A percentile compares a stretch with the other conserved stretches of the same genome.
Conservation (phyloP, 2,113 vertebrate genomes). For the Chroicocephalus ridibundus region DNA sequence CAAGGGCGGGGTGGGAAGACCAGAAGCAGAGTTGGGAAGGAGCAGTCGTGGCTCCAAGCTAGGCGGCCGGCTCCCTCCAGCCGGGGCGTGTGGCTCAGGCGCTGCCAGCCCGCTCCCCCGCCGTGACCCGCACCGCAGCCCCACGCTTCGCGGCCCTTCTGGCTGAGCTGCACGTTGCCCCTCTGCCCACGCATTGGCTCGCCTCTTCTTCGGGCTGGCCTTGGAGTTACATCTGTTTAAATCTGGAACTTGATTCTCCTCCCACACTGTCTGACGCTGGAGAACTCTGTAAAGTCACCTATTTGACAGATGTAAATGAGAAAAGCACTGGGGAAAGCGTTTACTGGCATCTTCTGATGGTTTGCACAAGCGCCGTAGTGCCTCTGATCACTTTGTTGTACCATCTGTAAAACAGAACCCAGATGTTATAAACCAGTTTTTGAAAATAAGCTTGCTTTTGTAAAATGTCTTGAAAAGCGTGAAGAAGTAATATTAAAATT, state of each 20-base stretch:
- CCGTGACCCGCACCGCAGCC: neutral
- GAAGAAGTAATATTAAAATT: neutral
- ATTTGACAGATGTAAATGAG: neutral
- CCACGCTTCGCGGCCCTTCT: neutral
- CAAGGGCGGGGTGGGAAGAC: neutral
- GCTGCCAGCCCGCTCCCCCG: neutral
- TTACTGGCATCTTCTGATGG: neutral
- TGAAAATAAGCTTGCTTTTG: neutral
- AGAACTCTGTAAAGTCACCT: neutral
- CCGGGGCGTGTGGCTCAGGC: neutral
- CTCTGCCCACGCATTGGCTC: fast-evolving
- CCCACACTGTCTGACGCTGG: neutral
- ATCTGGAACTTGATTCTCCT: neutral
- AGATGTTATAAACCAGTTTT: neutral
- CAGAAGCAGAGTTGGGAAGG: neutral
- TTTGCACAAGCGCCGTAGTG: neutral
- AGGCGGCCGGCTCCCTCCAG: neutral
- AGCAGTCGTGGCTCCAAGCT: neutral
- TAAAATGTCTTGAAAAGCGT: neutral
- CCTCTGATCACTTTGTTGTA: neutral
- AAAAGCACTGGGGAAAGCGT: neutral
- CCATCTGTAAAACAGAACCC: neutral
- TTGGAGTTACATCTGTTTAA: neutral
- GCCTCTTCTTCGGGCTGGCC: neutral
- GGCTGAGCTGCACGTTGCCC: fast-evolving